These are phyloP conservation scores for Gonatopus flavifemur DNA, from an alignment of 1,140 invertebrate genomes.

Conservation along the genomic window DNA sequence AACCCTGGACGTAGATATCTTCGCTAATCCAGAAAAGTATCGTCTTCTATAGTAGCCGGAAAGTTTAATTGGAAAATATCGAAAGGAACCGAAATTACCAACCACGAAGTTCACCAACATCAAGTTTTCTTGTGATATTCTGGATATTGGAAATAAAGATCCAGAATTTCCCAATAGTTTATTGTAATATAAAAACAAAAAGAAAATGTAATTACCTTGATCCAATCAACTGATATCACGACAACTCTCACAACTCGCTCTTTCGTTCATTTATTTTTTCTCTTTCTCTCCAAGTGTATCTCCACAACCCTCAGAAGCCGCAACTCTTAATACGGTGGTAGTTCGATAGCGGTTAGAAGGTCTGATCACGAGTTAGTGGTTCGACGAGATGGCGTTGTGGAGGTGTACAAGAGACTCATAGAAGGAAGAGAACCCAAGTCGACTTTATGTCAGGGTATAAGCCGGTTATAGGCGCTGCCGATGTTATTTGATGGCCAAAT, in stretches of 20 bases:
- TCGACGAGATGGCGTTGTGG: conserved; percentile 40
- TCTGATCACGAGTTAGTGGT: conserved; percentile 59
- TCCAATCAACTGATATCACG: conserved; percentile 59
- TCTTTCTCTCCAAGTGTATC: too few species aligned
- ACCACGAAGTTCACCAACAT: too few species aligned
- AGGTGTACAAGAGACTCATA: conserved; percentile 37
- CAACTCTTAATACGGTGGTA: conserved; percentile 55
- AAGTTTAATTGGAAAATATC: conserved; percentile 49
- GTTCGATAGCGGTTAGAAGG: conserved; percentile 46
- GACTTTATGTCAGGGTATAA: conserved; percentile 57
- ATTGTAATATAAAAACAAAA: conserved; percentile 14
- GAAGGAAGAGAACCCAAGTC: conserved; percentile 47
- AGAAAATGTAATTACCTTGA: too few species aligned
- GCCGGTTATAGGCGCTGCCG: conserved; percentile 58
- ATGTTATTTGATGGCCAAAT: conserved; percentile 62
- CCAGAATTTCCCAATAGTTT: too few species aligned
- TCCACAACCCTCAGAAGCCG: conserved; percentile 51
- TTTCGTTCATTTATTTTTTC: too few species aligned
- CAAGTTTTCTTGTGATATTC: too few species aligned
- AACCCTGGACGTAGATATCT: conserved; percentile 17
- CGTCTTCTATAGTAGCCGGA: conserved; percentile 16
- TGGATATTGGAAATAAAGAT: too few species aligned
- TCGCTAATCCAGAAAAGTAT: conserved; percentile 39
- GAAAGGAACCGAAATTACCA: conserved; percentile 12
- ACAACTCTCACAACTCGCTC: too few species aligned